Conservation (phyloP, 2,113 vertebrate species). For the Oncorhynchus keta region DNA sequence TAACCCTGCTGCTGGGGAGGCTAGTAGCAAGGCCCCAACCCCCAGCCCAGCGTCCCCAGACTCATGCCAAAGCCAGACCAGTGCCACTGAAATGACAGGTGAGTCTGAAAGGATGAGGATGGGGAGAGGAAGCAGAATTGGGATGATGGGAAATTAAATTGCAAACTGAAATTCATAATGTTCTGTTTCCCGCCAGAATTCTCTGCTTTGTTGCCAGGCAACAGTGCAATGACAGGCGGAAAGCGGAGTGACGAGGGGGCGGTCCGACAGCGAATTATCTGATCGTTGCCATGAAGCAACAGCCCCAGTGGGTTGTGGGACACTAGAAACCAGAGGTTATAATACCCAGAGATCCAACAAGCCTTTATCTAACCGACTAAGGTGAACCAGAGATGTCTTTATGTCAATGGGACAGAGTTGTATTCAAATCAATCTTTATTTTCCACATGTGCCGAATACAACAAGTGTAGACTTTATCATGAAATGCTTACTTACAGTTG, state of each 20-base stretch:
- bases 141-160: background rate
- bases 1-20: background rate
- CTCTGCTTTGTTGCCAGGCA: slow-evolving; percentile 37
- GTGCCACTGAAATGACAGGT: slow-evolving; percentile 63
- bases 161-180: background rate
- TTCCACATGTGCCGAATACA: too few relatives aligned
- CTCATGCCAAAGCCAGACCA: background rate
- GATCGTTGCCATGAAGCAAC: slow-evolving; percentile 11
- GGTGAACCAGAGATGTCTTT: too few relatives aligned
- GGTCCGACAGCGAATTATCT: slow-evolving; percentile 52
- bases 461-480: too few relatives aligned
- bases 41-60: background rate
- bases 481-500: too few relatives aligned
- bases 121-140: background rate
- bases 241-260: slow-evolving; percentile 8
- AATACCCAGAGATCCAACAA: too few relatives aligned
- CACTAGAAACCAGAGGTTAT: background rate
- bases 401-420: too few relatives aligned
- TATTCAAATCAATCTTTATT: too few relatives aligned
- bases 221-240: slow-evolving; percentile 1
- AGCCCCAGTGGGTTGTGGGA: background rate
- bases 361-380: too few relatives aligned
- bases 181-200: slow-evolving; percentile 49
- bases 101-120: slow-evolving; percentile 1
- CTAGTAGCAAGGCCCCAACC: background rate